A percentile compares a stretch with the other conserved stretches of the same genome.
These are phyloP conservation scores for Pangasius djambal DNA, from an alignment of 2,797 vertebrate genomes.

Conservation along the genomic window DNA sequence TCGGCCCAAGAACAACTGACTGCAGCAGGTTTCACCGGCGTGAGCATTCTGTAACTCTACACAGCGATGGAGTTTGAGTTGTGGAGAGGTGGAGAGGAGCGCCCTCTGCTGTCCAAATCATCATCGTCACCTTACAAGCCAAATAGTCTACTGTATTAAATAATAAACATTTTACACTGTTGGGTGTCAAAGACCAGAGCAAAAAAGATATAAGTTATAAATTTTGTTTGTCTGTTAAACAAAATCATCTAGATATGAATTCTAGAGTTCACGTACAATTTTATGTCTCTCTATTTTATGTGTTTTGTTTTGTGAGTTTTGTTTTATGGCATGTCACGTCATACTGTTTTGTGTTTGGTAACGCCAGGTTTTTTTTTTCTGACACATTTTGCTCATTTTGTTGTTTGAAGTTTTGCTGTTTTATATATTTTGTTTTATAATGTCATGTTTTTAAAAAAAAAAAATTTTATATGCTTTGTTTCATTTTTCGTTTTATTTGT, in stretches of 20 bases:
- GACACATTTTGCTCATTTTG: too few species aligned
- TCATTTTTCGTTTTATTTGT: background rate
- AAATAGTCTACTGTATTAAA: background rate
- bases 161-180: background rate
- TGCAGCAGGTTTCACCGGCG: background rate
- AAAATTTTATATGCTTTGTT: background rate
- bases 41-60: background rate
- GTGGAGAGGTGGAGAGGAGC: background rate
- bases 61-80: background rate
- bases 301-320: too few species aligned
- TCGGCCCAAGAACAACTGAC: too few species aligned
- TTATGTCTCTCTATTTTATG: background rate
- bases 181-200: background rate
- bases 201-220: background rate
- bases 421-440: too few species aligned
- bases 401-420: too few species aligned
- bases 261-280: background rate
- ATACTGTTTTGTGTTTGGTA: too few species aligned
- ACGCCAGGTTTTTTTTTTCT: too few species aligned
- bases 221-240: background rate
- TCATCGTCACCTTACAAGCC: background rate
- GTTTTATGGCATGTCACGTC: too few species aligned
- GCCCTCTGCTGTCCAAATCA: conserved; percentile 30
- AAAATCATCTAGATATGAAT: background rate
- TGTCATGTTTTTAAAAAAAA: background rate